These are phyloP conservation scores for Macrosoma leucophasiata DNA, from an alignment of 2,888 invertebrate species.

Conservation along the genomic window DNA sequence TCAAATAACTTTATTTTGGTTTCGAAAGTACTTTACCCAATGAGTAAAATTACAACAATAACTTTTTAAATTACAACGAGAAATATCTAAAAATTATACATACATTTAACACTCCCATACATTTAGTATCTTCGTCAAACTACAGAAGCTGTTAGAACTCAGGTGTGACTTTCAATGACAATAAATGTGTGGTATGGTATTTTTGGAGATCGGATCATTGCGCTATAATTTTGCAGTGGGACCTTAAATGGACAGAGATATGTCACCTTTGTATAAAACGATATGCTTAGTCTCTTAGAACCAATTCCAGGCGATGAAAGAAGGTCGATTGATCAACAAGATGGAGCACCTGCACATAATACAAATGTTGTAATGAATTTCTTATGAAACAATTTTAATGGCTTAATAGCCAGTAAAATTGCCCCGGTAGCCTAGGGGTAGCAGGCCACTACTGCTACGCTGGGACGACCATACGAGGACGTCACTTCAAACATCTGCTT, in stretches of 20 bases:
- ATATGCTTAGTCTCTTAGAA: slow-evolving; percentile 8
- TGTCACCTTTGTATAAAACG: slow-evolving; percentile 8
- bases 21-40: too few species aligned
- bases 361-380: slow-evolving; percentile 11
- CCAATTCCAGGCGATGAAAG: slow-evolving; percentile 9
- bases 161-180: slow-evolving; percentile 8
- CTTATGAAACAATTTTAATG: slow-evolving; percentile 4
- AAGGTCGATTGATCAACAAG: slow-evolving; percentile 9
- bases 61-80: too few species aligned
- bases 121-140: background rate
- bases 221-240: slow-evolving; percentile 5
- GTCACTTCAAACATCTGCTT: background rate
- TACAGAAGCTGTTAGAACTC: slow-evolving; percentile 4
- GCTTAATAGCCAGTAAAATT: slow-evolving; percentile 6
- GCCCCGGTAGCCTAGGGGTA: slow-evolving; percentile 2
- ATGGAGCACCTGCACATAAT: slow-evolving; percentile 10
- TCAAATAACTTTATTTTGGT: too few species aligned
- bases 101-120: too few species aligned
- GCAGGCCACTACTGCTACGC: background rate
- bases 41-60: too few species aligned
- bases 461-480: too few species aligned
- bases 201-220: slow-evolving; percentile 6
- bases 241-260: slow-evolving; percentile 7
- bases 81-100: too few species aligned
- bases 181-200: slow-evolving; percentile 7